Conservation (phyloP, 2,113 vertebrate genomes). For the Heliornis fulica region DNA sequence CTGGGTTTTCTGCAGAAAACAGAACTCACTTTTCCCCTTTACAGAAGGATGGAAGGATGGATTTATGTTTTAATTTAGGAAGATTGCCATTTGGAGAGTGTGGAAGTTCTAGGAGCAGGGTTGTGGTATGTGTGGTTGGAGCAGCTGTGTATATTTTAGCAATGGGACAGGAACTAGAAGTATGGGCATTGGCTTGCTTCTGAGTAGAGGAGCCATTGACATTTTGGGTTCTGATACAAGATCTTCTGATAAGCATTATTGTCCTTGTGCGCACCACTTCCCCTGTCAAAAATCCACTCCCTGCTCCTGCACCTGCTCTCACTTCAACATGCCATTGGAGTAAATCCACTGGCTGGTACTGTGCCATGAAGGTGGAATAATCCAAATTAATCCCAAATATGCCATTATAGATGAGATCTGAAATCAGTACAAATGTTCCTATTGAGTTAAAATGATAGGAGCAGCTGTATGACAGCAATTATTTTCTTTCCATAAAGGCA, state of each 20-base stretch:
- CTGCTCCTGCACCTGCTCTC: not conserved
- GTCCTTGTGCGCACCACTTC: not conserved
- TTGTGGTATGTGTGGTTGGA: not conserved
- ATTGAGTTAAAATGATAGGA: not conserved
- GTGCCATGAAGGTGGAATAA: not conserved
- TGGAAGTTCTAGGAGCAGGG: not conserved
- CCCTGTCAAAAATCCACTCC: not conserved
- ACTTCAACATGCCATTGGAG: not conserved
- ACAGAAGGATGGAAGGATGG: not conserved
- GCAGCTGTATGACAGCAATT: not conserved
- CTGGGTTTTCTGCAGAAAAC: conserved; percentile 51
- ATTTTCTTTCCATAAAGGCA: not conserved
- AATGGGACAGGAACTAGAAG: not conserved
- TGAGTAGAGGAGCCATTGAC: not conserved
- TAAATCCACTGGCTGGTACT: not conserved
- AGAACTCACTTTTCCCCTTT: conserved; percentile 18
- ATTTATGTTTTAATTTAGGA: conserved; percentile 38
- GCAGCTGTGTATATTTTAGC: not conserved
- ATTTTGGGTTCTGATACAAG: not conserved
- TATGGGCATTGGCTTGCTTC: not conserved
- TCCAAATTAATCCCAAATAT: not conserved
- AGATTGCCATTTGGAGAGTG: not conserved
- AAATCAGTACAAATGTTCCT: not conserved
- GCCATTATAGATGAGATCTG: not conserved
- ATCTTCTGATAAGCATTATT: not conserved